Evolutionary conservation across 2,797 vertebrate species (phyloP), one percentile per base, ranked within the genome.

Genomic region (Pelodytes ibericus): DNA sequence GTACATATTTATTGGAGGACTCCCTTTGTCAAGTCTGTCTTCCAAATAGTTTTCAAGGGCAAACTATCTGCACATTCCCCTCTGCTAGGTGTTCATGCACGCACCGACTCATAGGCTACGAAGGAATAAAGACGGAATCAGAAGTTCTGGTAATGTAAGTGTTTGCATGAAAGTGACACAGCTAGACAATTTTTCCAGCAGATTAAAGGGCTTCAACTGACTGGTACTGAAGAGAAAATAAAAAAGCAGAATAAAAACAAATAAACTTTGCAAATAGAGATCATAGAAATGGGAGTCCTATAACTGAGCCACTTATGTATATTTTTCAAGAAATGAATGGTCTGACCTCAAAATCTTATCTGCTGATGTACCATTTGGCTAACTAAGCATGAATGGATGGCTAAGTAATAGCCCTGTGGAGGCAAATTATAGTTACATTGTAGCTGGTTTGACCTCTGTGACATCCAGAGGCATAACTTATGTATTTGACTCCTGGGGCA

Each of bases 381-480:
- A 69, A 33, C 65, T 41, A 75, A 53, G 56, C 65, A 53, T 69
- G 44, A 57, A 60, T 62, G 30, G 30, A 36, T 53, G 57, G 26
- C 27, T 56, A 61, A 30, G 49, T 69, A 49, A 62, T 61, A 60
- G 57, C 65, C 73, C 64, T 61, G 57, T 26, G 39, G 73, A 27
- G 22, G 18, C 29, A 53, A 18, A n/a, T 59, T 61, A 39, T 39
- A 64, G 31, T 3, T 39, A 69, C 33, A 69, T 44, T 69, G 59
- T 68, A 61, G 65, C 44, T 62, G 58, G 36, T 69, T 39, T 33
- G 65, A 75, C 44, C 33, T 67, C 18, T 36, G 39, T 75, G 73
- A 75, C 73, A 68, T 75, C 68, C 49, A 67, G 26, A n/a, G n/a
- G n/a, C n/a, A n/a, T n/a, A n/a, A n/a, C n/a, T n/a, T n/a, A n/a